phyloP scores from a whole-genome alignment of 92 coral and sea anemone genomes.

The Palythoa caribaeorum region DNA sequence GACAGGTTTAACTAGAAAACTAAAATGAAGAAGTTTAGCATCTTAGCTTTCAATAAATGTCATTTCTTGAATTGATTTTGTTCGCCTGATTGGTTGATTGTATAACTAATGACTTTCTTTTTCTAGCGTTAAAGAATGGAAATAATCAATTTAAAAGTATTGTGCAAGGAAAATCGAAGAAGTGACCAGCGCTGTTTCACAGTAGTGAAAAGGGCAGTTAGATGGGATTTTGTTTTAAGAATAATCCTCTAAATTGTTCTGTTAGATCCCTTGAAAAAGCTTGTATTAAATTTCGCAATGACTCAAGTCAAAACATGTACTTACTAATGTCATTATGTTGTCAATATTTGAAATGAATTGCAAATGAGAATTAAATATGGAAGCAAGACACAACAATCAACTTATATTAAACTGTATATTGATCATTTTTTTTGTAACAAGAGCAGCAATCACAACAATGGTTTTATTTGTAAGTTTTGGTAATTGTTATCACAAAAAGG shows the following conservation, averaged over 20 bases:
- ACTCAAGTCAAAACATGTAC: slow-evolving; percentile 11
- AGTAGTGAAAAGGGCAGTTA: neutral
- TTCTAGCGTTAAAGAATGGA: slow-evolving; percentile 10
- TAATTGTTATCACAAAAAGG: too few relatives aligned
- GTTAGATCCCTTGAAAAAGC: neutral
- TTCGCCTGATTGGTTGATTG: slow-evolving; percentile 43
- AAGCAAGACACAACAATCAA: too few relatives aligned
- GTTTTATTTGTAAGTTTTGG: too few relatives aligned
- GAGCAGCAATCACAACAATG: too few relatives aligned
- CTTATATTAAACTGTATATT: too few relatives aligned
- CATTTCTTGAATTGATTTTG: slow-evolving; percentile 38
- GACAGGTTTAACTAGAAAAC: slow-evolving; percentile 19
- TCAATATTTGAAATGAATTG: slow-evolving; percentile 33
- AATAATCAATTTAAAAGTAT: slow-evolving; percentile 5
- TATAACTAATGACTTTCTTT: slow-evolving; percentile 23
- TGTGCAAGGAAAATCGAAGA: neutral
- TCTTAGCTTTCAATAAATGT: slow-evolving; percentile 39
- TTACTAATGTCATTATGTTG: neutral
- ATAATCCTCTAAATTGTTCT: neutral
- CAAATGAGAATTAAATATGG: slow-evolving; percentile 41
- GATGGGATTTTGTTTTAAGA: neutral
- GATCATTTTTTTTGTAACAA: too few relatives aligned
- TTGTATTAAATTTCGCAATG: neutral
- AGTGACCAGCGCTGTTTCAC: neutral
- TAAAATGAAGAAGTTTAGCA: neutral